Base-by-base conservation (phyloP, 2,888 invertebrate genomes). In the Argyresthia goedartella region DNA sequence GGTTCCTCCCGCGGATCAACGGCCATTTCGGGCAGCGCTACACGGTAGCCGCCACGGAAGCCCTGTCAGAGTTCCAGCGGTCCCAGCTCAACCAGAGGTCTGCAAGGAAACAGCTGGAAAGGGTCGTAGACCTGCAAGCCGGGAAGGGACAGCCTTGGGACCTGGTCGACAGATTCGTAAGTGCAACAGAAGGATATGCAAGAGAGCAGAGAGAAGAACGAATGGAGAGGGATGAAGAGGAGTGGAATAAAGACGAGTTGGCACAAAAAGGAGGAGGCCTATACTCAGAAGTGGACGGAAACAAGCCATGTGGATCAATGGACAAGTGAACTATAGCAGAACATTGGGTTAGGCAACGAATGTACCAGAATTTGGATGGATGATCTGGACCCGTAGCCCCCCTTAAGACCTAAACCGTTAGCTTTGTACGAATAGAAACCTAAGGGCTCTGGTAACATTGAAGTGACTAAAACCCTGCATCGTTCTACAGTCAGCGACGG, bases 21-120 rank as follows among this genome's bases (percentile, higher is more conserved):
- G 90, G 88, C 4, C 88, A 89, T 66, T 89, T 89, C 59, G 94
- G 94, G 0, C 92, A 93, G 69, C 88, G 93, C 46, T 93, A 90
- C 71, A 88, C 91, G 1, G 91, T 93, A 8, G 87, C 90, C 45
- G 93, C 93, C 0, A 91, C 91, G 0, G 92, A 93, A 69, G 93
- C 91, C 0, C 69, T 94, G 33, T 91, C 92, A 0, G 90, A 92
- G 65, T 93, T 93, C 63, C 92, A 93, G 66, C 84, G 80, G 55
- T 67, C 89, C 11, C 91, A 91, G 70, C 71, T 89, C 41, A 82
- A 86, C 50, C 88, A 90, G 54, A 81, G 88, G 55, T 89, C 88
- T 9, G 91, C 88, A 1, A 71, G 84, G 35, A 88, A 91, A 62
- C 88, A 89, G 57, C 69, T 92, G 50, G 87, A 88, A 58, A 81